Evolutionary conservation across 2,888 invertebrate genomes (phyloP).

Genomic region (Tetheella fluctuosa): DNA sequence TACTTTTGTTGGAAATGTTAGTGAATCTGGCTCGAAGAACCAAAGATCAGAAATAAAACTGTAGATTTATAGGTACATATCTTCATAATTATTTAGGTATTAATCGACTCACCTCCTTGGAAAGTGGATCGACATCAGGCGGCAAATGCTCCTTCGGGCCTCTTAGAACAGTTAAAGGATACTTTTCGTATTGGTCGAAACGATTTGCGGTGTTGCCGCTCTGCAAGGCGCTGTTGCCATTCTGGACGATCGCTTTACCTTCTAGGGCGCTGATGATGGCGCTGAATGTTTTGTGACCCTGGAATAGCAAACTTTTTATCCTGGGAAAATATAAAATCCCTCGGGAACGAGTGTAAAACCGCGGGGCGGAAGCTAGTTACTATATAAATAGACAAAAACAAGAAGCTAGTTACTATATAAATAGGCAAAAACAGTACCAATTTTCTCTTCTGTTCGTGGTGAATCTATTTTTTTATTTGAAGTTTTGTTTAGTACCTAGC

Average conservation of each 20-base stretch:
- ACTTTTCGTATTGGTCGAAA: slow-evolving; percentile 92
- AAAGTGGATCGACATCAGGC: slow-evolving; percentile 91
- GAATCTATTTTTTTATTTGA: too few relatives aligned
- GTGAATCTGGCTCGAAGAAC: neutral
- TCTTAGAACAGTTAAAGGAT: slow-evolving; percentile 89
- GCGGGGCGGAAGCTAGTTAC: too few relatives aligned
- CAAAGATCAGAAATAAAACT: neutral
- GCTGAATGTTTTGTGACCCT: slow-evolving; percentile 86
- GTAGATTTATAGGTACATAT: too few relatives aligned
- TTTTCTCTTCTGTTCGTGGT: too few relatives aligned
- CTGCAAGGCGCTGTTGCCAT: slow-evolving; percentile 75
- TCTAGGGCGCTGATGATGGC: slow-evolving; percentile 83
- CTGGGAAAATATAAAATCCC: too few relatives aligned
- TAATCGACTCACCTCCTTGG: slow-evolving; percentile 88
- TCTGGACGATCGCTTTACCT: slow-evolving; percentile 75
- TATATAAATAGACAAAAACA: too few relatives aligned
- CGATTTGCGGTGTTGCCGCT: slow-evolving; percentile 82
- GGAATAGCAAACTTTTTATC: slow-evolving; percentile 14
- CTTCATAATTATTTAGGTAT: neutral
- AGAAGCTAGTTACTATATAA: too few relatives aligned
- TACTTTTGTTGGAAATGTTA: too few relatives aligned
- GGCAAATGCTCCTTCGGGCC: slow-evolving; percentile 92
- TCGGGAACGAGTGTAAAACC: too few relatives aligned
- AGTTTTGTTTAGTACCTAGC: too few relatives aligned
- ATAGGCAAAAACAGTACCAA: too few relatives aligned